Evolutionary conservation across 1,140 invertebrate genomes (phyloP), one percentile per base, ranked within the genome.

Genomic region (Plectus sambesii): DNA sequence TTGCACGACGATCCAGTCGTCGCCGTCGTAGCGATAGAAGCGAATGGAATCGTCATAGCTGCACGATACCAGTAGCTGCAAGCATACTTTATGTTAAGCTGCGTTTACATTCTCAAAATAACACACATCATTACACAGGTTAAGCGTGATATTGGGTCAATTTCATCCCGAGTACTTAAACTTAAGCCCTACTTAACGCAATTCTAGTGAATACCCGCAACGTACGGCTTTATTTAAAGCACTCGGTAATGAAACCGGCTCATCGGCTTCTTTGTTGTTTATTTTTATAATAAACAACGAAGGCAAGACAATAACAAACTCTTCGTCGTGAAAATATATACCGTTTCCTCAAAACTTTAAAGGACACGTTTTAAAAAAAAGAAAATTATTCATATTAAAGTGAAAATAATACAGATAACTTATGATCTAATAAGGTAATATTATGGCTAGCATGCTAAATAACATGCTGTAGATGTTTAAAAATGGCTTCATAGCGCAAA

Each of bases 11-110:
- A 79, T 72, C 75, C 88, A 94, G 58, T 93, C 88, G 39, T 82
- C 76, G 29, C 77, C 72, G 67, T 92, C 85, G 71, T 92, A 73
- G 68, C 81, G 81, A 65, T 84, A 96, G 53, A 98, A 74, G 72
- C 89, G 92, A 2, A 94, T 80, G 2, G 84, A 87, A 64, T 96
- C 84, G 69, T 99, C 93, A 74, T 98, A 98, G 61, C 89, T 93
- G 40, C 84, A 82, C 2, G 92, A 98, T 2, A 85, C 88, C 19
- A 98, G 68, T 12, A 93, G 69, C 59, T 71, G 42, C 53, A 63
- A 45, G 6, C 29, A 42, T 25, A 20, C 17, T 57, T 12, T 12
- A 33, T 12, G 17, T 12, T 33, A 33, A 33, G 30, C 30, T 17
- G 12, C 17, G 30, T 33, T 33, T 33, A 33, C 30, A 33, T n/a